A percentile compares a stretch with the other conserved stretches of the same genome.
These are phyloP conservation scores for Chamaea fasciata DNA, from an alignment of 2,113 vertebrate species.

Conservation along the genomic window DNA sequence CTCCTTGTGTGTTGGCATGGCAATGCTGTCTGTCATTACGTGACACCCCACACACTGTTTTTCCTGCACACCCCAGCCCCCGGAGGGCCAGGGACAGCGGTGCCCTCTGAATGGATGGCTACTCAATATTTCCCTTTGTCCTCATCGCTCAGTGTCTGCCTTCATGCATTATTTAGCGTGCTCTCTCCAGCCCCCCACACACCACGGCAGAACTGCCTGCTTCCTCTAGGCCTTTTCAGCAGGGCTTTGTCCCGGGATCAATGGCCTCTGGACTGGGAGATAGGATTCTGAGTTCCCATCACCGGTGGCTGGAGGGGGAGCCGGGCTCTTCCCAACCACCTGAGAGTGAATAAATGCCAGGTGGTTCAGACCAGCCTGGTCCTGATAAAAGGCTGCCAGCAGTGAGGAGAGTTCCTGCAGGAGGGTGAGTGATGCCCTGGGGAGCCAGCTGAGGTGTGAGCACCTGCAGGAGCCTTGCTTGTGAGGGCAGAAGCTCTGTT, in stretches of 20 bases:
- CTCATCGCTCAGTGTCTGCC: slow-evolving; percentile 47
- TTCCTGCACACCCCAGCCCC: not conserved
- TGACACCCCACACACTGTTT: not conserved
- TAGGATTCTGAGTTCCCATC: not conserved
- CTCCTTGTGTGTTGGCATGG: not conserved
- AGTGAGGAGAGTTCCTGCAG: not conserved
- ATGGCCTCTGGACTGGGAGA: not conserved
- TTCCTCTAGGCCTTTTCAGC: not conserved
- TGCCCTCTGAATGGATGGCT: slow-evolving; percentile 6
- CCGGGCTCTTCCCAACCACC: not conserved
- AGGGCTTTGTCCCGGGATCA: not conserved
- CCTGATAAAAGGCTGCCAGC: not conserved
- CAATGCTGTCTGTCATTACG: not conserved
- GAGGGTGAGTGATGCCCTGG: not conserved
- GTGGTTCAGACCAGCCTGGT: not conserved
- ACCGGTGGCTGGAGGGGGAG: not conserved
- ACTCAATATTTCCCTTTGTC: slow-evolving; percentile 37
- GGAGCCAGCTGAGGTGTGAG: not conserved
- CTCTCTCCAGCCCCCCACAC: not conserved
- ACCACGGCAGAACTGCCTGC: rapidly evolving
- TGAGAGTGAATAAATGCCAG: not conserved
- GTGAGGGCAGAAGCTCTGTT: not conserved
- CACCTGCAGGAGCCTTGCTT: not conserved
- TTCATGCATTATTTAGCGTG: slow-evolving; percentile 37
- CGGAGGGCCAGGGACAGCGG: rapidly evolving